Evolutionary conservation across 2,888 invertebrate species (phyloP).

Genomic region (Hydrotaea cyrtoneurina): DNA sequence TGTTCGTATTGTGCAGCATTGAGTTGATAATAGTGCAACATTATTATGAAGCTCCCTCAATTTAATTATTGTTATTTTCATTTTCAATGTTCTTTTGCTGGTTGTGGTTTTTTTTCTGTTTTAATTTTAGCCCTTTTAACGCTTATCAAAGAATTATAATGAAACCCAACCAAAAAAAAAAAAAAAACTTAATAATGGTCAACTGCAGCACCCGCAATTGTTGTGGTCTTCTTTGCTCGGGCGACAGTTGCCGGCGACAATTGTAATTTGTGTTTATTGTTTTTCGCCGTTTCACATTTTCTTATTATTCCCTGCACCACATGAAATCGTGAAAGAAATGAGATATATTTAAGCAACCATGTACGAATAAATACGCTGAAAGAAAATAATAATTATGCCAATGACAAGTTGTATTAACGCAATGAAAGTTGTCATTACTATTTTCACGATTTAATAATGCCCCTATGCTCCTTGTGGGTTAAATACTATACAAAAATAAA

Average conservation of each 20-base stretch:
- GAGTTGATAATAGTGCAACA: constrained; percentile 31
- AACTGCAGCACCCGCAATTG: constrained; percentile 16
- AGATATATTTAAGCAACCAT: background rate
- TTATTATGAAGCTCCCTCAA: constrained; percentile 22
- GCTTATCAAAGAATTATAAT: constrained; percentile 24
- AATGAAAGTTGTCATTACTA: too few species aligned
- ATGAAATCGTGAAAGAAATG: background rate
- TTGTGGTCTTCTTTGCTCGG: background rate
- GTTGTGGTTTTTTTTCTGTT: background rate
- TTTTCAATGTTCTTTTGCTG: background rate
- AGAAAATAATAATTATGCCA: background rate
- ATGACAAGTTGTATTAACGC: too few species aligned
- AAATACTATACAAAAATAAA: too few species aligned
- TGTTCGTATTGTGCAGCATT: background rate
- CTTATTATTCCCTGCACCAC: background rate
- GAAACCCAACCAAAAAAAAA: background rate
- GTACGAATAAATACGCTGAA: background rate
- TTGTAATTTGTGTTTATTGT: constrained; percentile 42
- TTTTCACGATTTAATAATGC: too few species aligned
- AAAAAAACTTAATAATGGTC: background rate
- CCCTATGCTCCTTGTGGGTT: too few species aligned
- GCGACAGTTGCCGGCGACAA: constrained; percentile 40
- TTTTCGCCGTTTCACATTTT: background rate
- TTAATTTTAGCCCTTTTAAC: background rate
- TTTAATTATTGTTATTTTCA: constrained; percentile 15